Evolutionary conservation across 2,797 vertebrate species (phyloP).

Genomic region (Salarias fasciatus): DNA sequence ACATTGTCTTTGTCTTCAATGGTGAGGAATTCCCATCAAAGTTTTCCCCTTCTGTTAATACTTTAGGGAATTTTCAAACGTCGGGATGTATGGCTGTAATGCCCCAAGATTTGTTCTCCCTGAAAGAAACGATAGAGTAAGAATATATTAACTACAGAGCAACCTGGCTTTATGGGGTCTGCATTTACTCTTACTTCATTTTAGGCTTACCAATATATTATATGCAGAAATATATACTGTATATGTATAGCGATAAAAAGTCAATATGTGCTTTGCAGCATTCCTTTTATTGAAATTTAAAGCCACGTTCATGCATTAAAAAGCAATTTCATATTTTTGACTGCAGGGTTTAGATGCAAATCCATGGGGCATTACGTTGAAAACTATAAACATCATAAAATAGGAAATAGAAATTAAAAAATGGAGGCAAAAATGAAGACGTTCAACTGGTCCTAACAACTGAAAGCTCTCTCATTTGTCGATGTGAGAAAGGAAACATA

Average conservation of each 20-base stretch:
- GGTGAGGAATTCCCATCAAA: constrained; percentile 99
- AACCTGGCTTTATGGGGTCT: constrained; percentile 98
- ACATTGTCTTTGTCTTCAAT: constrained; percentile 99
- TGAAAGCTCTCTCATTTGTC: constrained; percentile 73
- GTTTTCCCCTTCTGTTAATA: constrained; percentile 99
- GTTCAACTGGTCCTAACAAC: constrained; percentile 73
- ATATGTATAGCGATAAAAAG: constrained; percentile 64
- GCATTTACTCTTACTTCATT: constrained; percentile 86
- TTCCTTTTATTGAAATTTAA: constrained; percentile 87
- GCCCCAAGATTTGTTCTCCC: constrained; percentile 99
- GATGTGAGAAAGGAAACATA: constrained; percentile 70
- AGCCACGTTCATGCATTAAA: constrained; percentile 95
- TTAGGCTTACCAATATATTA: constrained; percentile 82
- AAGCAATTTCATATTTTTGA: constrained; percentile 85
- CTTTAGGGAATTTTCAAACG: constrained; percentile 99
- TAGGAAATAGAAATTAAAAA: constrained; percentile 81
- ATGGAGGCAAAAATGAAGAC: constrained; percentile 80
- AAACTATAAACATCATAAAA: constrained; percentile 85
- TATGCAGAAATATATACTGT: constrained; percentile 75
- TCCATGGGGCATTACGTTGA: constrained; percentile 96
- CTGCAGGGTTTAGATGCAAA: constrained; percentile 90
- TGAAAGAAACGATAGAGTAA: constrained; percentile 99
- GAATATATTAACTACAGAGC: constrained; percentile 99
- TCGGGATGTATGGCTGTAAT: constrained; percentile 99
- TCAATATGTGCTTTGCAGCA: constrained; percentile 80